A percentile compares a stretch with the other conserved stretches of the same genome.
Evolutionary conservation across 2,888 invertebrate species (phyloP).

Genomic region (Nephrocerus scutellatus): DNA sequence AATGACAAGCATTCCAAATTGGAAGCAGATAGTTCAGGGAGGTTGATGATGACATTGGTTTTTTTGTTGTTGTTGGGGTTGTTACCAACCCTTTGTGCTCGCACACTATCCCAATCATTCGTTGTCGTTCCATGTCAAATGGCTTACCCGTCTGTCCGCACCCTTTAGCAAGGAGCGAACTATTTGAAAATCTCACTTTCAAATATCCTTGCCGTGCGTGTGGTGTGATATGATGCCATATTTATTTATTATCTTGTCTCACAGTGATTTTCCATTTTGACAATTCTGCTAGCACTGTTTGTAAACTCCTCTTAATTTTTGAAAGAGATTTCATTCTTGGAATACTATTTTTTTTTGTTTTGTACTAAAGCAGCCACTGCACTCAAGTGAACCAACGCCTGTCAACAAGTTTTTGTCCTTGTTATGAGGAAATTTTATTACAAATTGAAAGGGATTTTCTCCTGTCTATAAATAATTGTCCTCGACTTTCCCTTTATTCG

Average conservation of each 20-base stretch:
- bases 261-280: background rate
- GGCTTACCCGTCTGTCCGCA: no score
- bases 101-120: no score
- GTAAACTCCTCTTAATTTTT: background rate
- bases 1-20: slow-evolving; percentile 47
- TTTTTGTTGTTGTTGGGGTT: slow-evolving; percentile 13
- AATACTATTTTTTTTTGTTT: slow-evolving; percentile 18
- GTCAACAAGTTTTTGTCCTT: slow-evolving; percentile 22
- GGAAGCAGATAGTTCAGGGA: slow-evolving; percentile 31
- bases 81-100: background rate
- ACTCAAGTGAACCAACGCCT: no score
- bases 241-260: slow-evolving; percentile 1
- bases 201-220: no score
- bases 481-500: slow-evolving; percentile 5
- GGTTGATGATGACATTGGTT: no score
- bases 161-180: no score
- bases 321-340: slow-evolving; percentile 2
- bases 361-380: no score
- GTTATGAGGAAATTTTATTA: slow-evolving; percentile 19
- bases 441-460: slow-evolving; percentile 21
- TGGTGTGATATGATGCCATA: no score
- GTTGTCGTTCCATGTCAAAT: no score
- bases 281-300: background rate
- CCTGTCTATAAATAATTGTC: slow-evolving; percentile 10
- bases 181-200: no score